A percentile compares a stretch with the other conserved stretches of the same genome.
Conservation (phyloP, 2,797 vertebrate species). For the Ceryle rudis region DNA sequence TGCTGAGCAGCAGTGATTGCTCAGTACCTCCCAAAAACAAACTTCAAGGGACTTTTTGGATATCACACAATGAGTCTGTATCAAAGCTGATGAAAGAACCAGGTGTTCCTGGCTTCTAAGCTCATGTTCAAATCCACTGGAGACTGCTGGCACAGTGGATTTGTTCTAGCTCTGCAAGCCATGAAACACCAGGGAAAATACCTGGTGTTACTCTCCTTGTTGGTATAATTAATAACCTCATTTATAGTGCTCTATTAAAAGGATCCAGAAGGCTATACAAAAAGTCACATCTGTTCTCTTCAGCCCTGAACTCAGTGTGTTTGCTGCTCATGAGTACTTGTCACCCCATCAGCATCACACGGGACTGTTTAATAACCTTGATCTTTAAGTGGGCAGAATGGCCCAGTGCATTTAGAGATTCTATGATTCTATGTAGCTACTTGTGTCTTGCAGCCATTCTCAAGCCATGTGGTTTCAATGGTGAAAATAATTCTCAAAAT, state of each 20-base stretch:
- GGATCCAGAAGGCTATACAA: not conserved
- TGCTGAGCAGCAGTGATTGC: not conserved
- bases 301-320: not conserved
- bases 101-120: conserved; percentile 47
- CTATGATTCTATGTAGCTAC: not conserved
- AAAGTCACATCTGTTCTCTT: conserved; percentile 20
- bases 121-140: not conserved
- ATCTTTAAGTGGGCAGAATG: not conserved
- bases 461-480: not conserved
- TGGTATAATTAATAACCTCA: conserved; percentile 40
- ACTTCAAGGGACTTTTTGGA: conserved; percentile 38
- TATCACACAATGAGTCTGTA: conserved; percentile 10
- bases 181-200: conserved; percentile 33
- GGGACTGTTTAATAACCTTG: not conserved
- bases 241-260: conserved; percentile 11
- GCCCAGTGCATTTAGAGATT: too few species aligned
- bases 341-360: not conserved
- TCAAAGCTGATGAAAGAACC: conserved; percentile 45
- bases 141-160: conserved; percentile 16
- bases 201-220: not conserved
- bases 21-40: conserved; percentile 8
- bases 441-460: not conserved
- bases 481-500: not conserved
- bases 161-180: conserved; percentile 31
- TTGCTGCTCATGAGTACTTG: not conserved